A percentile compares a stretch with the other conserved stretches of the same genome.
These are phyloP conservation scores for Notolabrus celidotus DNA, from an alignment of 2,797 vertebrate genomes.

Conservation along the genomic window DNA sequence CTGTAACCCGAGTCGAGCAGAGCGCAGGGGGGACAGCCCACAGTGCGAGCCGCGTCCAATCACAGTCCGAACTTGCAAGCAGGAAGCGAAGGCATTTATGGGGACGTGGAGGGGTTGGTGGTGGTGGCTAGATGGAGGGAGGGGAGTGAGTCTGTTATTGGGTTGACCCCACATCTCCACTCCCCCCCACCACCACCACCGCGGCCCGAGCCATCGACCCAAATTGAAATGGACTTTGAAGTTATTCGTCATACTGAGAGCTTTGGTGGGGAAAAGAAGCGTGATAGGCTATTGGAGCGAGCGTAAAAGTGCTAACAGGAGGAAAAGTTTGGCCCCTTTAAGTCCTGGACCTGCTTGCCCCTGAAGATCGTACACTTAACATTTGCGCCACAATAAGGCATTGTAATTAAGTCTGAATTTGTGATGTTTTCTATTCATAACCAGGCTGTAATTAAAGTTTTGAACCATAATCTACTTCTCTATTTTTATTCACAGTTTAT, in stretches of 20 bases:
- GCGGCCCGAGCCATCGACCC: slow-evolving; percentile 59
- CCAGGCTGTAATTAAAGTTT: slow-evolving; percentile 21
- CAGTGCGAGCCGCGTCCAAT: slow-evolving; percentile 74
- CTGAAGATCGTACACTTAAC: slow-evolving; percentile 33
- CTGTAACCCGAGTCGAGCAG: slow-evolving; percentile 79
- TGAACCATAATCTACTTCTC: slow-evolving; percentile 12
- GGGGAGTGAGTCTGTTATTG: slow-evolving; percentile 53
- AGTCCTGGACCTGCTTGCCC: slow-evolving; percentile 21
- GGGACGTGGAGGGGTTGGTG: slow-evolving; percentile 68
- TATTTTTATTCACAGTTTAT: slow-evolving; percentile 9
- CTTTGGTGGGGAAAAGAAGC: slow-evolving; percentile 25
- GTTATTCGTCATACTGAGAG: slow-evolving; percentile 68
- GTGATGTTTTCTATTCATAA: slow-evolving; percentile 13
- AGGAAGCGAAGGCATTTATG: slow-evolving; percentile 76
- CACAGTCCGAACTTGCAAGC: slow-evolving; percentile 75
- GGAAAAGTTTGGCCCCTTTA: slow-evolving; percentile 57
- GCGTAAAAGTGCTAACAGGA: slow-evolving; percentile 52
- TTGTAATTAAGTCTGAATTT: slow-evolving; percentile 30
- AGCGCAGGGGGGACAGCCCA: slow-evolving; percentile 67
- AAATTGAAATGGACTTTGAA: slow-evolving; percentile 79
- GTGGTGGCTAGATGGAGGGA: neutral
- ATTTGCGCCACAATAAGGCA: slow-evolving; percentile 12
- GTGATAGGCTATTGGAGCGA: slow-evolving; percentile 33
- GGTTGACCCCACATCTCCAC: slow-evolving; percentile 57
- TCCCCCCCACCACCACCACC: slow-evolving; percentile 18